A percentile compares a stretch with the other conserved stretches of the same genome.
Conservation (phyloP, 2,888 invertebrate species). For the Cephus rjabovi region DNA sequence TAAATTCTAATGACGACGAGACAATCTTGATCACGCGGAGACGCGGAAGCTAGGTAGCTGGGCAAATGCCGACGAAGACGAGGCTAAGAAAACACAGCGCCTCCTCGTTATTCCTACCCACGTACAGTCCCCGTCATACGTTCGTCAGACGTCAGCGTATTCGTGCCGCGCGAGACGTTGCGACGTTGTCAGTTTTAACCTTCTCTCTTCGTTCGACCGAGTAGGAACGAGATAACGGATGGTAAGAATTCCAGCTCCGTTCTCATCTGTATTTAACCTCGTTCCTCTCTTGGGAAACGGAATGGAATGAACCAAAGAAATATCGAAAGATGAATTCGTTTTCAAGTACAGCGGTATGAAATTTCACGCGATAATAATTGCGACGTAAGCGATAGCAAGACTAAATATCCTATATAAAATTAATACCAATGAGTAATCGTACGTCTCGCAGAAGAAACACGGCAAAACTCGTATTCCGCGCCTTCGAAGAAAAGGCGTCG, state of each 20-base stretch:
- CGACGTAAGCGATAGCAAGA: neutral
- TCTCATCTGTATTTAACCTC: neutral
- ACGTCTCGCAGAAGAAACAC: neutral
- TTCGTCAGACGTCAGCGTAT: conserved; percentile 34
- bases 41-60: neutral
- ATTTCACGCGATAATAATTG: neutral
- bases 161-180: conserved; percentile 53
- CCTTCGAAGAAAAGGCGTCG: neutral
- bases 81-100: neutral
- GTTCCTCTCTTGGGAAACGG: neutral
- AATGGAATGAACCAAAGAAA: neutral
- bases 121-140: conserved; percentile 35
- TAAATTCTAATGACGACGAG: neutral
- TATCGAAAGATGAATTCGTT: neutral
- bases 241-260: neutral
- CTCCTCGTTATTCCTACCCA: conserved; percentile 12
- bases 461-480: neutral
- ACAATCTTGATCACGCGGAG: neutral
- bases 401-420: neutral
- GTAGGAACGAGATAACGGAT: neutral
- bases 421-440: neutral
- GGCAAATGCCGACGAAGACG: neutral
- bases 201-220: conserved; percentile 3
- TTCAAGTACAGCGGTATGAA: neutral
- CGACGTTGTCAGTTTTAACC: conserved; percentile 44